Base-by-base conservation (phyloP, 2,888 invertebrate genomes). In the Cremastobaeus sp. region DNA sequence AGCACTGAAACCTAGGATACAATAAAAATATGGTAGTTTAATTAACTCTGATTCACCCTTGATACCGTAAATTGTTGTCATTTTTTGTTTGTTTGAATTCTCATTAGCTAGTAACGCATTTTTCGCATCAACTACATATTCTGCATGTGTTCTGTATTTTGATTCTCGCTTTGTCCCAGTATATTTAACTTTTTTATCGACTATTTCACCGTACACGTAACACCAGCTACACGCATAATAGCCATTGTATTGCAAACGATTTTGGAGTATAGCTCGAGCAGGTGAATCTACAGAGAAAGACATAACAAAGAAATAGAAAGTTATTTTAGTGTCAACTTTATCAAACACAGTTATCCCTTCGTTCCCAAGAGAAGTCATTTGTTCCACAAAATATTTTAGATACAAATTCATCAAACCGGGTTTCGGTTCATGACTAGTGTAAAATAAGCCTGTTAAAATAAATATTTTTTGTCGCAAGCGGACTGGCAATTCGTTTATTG, bases 211-310 rank as follows among this genome's bases (percentile, higher is more conserved):
- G 2, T 21, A 6, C 11, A 39, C 14, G 12, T 76, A 76, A 17
- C 74, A 74, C 76, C 74, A 76, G 11, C 64, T 71, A 18, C 74
- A 76, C 1, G 47, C 60, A 3, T 17, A 47, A 45, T 76, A 57
- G 1, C 62, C 76, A 52, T 66, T 76, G 12, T 57, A 74, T 48
- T 66, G 64, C 1, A 70, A 35, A 15, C 66, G 28, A 34, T 73
- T 72, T 25, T 76, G 71, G 0, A 71, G n/a, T 9, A 75, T 11
- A 8, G 68, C 35, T 4, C 70, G 70, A 20, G 55, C 55, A 17
- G 25, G 25, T 0, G 65, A 14, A 39, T 55, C 55, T 1, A 43
- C 55, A 2, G 47, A 1, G 21, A 30, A 65, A n/a, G 11, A 14
- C 45, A 55, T 55, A 20, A 43, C 21, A n/a, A 64, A 52, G 9